Percentiles rank a stretch among this genome's conserved stretches.
phyloP scores from a whole-genome alignment of 1,140 invertebrate genomes.

The Eciton burchellii region DNA sequence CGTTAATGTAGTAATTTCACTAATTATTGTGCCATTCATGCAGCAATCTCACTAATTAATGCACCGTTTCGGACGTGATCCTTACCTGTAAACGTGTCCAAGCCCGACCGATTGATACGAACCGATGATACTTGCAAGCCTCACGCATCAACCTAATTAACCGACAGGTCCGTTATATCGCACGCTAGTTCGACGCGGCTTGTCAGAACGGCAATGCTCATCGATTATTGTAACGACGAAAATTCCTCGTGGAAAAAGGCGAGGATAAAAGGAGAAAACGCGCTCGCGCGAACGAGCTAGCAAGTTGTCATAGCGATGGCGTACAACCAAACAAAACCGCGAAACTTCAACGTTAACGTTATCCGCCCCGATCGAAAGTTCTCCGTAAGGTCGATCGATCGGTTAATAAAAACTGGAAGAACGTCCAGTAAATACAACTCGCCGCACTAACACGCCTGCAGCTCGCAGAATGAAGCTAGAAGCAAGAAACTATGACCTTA shows the following conservation, averaged over 20 bases:
- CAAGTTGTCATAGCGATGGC: constrained; percentile 69
- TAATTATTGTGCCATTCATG: constrained; percentile 54
- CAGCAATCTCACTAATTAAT: constrained; percentile 53
- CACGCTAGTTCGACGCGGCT: not conserved
- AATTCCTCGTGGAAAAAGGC: not conserved
- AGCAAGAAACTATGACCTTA: too few species aligned
- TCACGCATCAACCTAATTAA: constrained; percentile 57
- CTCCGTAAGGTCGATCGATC: constrained; percentile 51
- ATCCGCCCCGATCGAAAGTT: constrained; percentile 64
- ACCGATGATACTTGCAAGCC: constrained; percentile 41
- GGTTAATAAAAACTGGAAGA: constrained; percentile 59
- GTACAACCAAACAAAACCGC: constrained; percentile 64
- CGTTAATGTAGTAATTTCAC: constrained; percentile 44
- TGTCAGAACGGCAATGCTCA: not conserved
- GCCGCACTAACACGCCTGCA: not conserved
- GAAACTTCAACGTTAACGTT: constrained; percentile 66
- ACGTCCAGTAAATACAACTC: constrained; percentile 18
- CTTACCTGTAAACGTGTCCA: constrained; percentile 26
- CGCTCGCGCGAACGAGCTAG: constrained; percentile 40
- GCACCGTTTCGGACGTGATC: constrained; percentile 2
- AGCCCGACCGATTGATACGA: constrained; percentile 48
- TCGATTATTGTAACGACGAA: not conserved
- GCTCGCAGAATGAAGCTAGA: not conserved
- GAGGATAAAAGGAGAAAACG: constrained; percentile 15
- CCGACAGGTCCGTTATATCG: constrained; percentile 9